Percentiles rank a stretch among this genome's conserved stretches.
Evolutionary conservation across 2,888 invertebrate genomes (phyloP).

Genomic region (Argynnis bischoffii): DNA sequence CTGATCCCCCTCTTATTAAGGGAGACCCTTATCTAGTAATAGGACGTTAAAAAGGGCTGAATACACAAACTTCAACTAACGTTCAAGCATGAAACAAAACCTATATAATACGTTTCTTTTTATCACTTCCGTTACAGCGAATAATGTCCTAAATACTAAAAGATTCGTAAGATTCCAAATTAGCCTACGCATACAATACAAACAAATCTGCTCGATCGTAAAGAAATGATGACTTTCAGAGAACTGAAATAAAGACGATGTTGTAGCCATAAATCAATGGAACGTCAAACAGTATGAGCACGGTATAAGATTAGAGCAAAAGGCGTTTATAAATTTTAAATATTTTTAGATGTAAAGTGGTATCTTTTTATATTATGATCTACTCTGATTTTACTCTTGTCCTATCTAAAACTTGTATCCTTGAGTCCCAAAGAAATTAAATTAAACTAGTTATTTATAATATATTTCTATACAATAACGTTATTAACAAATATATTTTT

Average conservation of each 20-base stretch:
- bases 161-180: conserved; percentile 27
- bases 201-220: conserved; percentile 61
- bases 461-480: no score
- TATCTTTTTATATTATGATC: no score
- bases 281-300: conserved; percentile 53
- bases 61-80: no score
- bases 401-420: no score
- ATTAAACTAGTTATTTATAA: no score
- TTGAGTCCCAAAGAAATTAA: no score
- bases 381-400: no score
- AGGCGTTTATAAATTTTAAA: conserved; percentile 22
- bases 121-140: conserved; percentile 14
- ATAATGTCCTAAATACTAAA: conserved; percentile 23
- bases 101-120: conserved; percentile 8
- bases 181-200: conserved; percentile 51
- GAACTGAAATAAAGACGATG: conserved; percentile 54
- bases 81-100: not conserved
- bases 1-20: no score
- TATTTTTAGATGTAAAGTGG: not conserved
- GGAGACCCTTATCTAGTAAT: no score
- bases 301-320: conserved; percentile 33
- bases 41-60: no score
- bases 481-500: no score
- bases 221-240: conserved; percentile 61
- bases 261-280: conserved; percentile 58